A percentile compares a stretch with the other conserved stretches of the same genome.
phyloP scores from a whole-genome alignment of 2,113 vertebrate genomes.

The Jacana jacana region DNA sequence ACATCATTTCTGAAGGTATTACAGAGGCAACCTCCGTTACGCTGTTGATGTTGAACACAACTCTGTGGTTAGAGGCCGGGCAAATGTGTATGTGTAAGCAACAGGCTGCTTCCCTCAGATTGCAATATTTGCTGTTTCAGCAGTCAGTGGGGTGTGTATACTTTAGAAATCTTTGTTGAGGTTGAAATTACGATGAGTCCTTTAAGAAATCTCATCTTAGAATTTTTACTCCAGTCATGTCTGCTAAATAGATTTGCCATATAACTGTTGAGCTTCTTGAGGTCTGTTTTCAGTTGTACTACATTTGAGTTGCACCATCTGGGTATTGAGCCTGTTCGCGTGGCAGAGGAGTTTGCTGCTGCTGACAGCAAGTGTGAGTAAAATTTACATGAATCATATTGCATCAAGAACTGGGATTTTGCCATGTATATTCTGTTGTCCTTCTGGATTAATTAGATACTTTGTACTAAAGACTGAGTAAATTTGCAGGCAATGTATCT shows the following conservation, averaged over 20 bases:
- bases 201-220: not conserved
- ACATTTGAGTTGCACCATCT: not conserved
- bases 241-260: not conserved
- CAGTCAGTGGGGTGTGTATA: not conserved
- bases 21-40: not conserved
- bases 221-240: not conserved
- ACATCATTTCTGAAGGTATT: not conserved
- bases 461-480: not conserved
- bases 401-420: not conserved
- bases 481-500: not conserved
- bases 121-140: not conserved
- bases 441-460: not conserved
- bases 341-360: not conserved
- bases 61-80: not conserved
- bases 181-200: not conserved
- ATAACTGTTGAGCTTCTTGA: not conserved
- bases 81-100: not conserved
- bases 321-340: not conserved
- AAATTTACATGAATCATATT: not conserved
- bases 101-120: not conserved
- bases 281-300: not conserved
- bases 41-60: not conserved
- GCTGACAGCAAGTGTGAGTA: not conserved
- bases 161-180: not conserved
- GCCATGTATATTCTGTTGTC: not conserved